phyloP scores from a whole-genome alignment of 1,140 invertebrate species.

The Philotrypesis tridentata region DNA sequence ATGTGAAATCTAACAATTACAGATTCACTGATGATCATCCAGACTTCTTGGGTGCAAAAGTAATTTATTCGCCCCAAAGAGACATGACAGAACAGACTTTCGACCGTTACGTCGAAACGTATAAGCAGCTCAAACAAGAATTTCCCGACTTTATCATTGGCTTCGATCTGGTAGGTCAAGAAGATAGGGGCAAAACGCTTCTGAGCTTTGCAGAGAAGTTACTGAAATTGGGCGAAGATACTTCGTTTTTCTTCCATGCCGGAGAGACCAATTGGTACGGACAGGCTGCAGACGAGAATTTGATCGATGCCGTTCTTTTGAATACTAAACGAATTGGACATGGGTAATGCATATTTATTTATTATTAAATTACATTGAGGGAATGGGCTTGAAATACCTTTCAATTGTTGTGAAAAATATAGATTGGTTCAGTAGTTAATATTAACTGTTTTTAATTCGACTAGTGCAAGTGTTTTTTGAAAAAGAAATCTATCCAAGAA shows the following conservation, averaged over 20 bases:
- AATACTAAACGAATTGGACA: slow-evolving; percentile 76
- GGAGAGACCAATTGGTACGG: slow-evolving; percentile 86
- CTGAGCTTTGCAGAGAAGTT: slow-evolving; percentile 69
- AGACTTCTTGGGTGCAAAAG: slow-evolving; percentile 79
- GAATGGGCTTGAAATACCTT: no score
- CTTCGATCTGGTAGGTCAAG: slow-evolving; percentile 76
- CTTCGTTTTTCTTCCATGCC: slow-evolving; percentile 85
- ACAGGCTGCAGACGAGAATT: slow-evolving; percentile 77
- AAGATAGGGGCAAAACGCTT: slow-evolving; percentile 72
- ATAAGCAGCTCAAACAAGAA: slow-evolving; percentile 64
- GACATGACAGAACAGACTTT: slow-evolving; percentile 65
- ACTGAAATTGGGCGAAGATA: slow-evolving; percentile 66
- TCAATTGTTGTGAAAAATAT: no score
- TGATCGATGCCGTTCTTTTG: slow-evolving; percentile 83
- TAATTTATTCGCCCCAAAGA: slow-evolving; percentile 80
- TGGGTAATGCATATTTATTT: slow-evolving; percentile 11
- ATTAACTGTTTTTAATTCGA: no score
- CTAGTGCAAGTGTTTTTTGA: no score
- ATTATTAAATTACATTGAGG: background rate
- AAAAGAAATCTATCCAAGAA: no score
- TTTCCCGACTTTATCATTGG: slow-evolving; percentile 79
- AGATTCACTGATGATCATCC: slow-evolving; percentile 75
- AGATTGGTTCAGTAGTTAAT: no score
- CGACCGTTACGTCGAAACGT: slow-evolving; percentile 70
- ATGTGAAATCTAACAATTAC: slow-evolving; percentile 50